Evolutionary conservation across 2,113 vertebrate genomes (phyloP), one percentile per base, ranked within the genome.

Genomic region (Centrocercus urophasianus): DNA sequence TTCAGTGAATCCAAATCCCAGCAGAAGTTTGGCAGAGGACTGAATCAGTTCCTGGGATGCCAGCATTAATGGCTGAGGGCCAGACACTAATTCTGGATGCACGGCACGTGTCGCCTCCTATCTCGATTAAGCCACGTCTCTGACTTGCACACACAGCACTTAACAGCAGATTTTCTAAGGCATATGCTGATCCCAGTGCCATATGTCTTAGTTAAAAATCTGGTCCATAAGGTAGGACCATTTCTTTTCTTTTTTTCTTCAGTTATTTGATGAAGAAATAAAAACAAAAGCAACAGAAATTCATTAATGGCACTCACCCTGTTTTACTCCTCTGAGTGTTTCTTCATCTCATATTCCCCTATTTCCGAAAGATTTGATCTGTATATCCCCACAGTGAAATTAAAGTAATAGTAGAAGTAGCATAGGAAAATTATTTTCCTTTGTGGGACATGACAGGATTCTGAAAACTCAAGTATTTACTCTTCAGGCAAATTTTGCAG

Each of bases 21-120:
- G 93, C 92, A 97, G 97, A 98, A 97, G 97, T 97, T 97, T 98
- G 98, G 97, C 98, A 98, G 88, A 97, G 88, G 79, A 94, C 63
- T 95, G 93, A 96, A 91, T 93, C 86, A 32, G 95, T 97, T 97
- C 86, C 88, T 89, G 66, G 90, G 94, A 96, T 98, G 97, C 98
- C 97, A 98, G 95, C 96, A 93, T 96, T 96, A 92, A 86, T 98
- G 98, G 97, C 97, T 92, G 85, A 72, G 54, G 70, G 97, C 97
- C 97, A 98, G 90, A 82, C 57, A 72, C 96, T 98, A 97, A 98
- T 98, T 96, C 96, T 82, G 90, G 85, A 97, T 98, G 96, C 97
- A 95, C 3, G 96, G 92, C 96, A 97, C 95, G 91, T 91, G 96
- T 97, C 87, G 18, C 90, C 90, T 98, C 93, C 95, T 96, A 95